Percentiles rank a stretch among this genome's conserved stretches.
phyloP scores from a whole-genome alignment of 30 jellyfish, hydroid and myxozoan genomes.

The Cassiopea andromeda region DNA sequence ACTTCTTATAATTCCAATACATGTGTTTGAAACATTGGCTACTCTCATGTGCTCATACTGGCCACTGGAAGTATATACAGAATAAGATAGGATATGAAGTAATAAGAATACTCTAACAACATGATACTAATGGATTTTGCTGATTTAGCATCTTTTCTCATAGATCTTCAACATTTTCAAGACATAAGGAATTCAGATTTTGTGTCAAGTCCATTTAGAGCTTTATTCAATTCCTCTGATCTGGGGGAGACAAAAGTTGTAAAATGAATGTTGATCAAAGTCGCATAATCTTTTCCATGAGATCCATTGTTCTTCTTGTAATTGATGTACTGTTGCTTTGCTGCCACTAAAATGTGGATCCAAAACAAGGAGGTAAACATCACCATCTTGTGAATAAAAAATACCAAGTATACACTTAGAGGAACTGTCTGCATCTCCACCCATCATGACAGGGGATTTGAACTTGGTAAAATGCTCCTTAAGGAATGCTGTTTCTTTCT shows the following conservation, averaged over 20 bases:
- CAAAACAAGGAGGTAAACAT: slow-evolving; percentile 26
- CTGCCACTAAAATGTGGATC: slow-evolving; percentile 71
- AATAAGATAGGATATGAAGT: no score
- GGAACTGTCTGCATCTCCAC: slow-evolving; percentile 83
- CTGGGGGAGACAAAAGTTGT: slow-evolving; percentile 79
- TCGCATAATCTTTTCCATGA: slow-evolving; percentile 65
- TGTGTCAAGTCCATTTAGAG: neutral
- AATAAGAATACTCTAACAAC: no score
- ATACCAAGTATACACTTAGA: slow-evolving; percentile 75
- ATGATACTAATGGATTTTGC: no score
- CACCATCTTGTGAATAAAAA: neutral
- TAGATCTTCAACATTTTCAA: no score
- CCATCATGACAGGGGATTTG: slow-evolving; percentile 83
- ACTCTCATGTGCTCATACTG: no score
- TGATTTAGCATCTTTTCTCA: no score
- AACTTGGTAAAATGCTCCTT: slow-evolving; percentile 46
- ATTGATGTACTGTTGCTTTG: slow-evolving; percentile 15
- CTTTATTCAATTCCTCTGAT: neutral
- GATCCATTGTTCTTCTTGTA: slow-evolving; percentile 69
- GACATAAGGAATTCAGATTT: no score
- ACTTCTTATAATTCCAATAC: no score
- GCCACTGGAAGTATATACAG: no score
- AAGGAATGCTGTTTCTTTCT: neutral
- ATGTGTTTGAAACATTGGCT: no score
- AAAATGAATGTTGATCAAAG: slow-evolving; percentile 62